Evolutionary conservation across 2,113 vertebrate genomes (phyloP).

Genomic region (Microtus ochrogaster): DNA sequence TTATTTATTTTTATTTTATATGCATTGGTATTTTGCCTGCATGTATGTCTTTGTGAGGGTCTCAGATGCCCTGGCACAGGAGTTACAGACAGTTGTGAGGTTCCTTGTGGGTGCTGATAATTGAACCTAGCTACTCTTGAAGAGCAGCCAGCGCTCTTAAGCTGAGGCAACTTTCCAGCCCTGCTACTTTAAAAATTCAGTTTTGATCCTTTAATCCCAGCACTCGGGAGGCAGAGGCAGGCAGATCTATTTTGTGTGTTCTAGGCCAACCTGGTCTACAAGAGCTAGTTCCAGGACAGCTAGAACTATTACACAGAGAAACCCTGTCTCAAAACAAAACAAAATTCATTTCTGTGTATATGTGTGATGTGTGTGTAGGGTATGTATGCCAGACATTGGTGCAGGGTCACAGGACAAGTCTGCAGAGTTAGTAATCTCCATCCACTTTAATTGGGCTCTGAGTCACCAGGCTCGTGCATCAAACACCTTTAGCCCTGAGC

Average conservation of each 20-base stretch:
- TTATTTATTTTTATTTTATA: not conserved
- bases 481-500: not conserved
- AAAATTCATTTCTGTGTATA: not conserved
- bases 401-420: too few species aligned
- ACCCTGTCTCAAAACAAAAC: too few species aligned
- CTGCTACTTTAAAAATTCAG: not conserved
- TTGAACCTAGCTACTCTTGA: not conserved
- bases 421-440: not conserved
- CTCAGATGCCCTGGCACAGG: not conserved
- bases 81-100: not conserved
- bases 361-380: not conserved
- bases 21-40: not conserved
- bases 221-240: too few species aligned
- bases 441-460: not conserved
- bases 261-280: too few species aligned
- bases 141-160: not conserved
- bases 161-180: not conserved
- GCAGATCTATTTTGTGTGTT: too few species aligned
- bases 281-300: too few species aligned
- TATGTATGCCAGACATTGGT: not conserved
- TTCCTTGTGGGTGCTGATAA: not conserved
- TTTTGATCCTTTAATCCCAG: too few species aligned
- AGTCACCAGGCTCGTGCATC: not conserved
- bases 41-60: not conserved
- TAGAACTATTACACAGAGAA: too few species aligned